Conservation (phyloP, 2,113 vertebrate genomes). For the chimpanzee (Pan troglodytes) region NHGRI_mPanTro3-v2.1_pri NC_072415.2:74845001-74845500, state of each 20-base stretch:
- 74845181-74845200: neutral
- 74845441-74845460: neutral
- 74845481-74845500: too few relatives aligned
- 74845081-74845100: neutral
- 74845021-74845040: neutral
- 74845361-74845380: neutral
- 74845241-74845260: neutral
- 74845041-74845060: neutral
- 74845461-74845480: neutral
- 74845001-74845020: neutral
- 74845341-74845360: neutral
- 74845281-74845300: neutral
- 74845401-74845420: neutral
- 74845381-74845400: neutral
- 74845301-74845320: neutral
- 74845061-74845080: neutral
- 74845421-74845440: neutral
- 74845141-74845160: neutral
- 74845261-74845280: neutral
- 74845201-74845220: neutral
- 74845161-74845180: neutral
- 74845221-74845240: too few relatives aligned
- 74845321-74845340: neutral
- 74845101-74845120: neutral
- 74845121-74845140: neutral